These are phyloP conservation scores for Zootoca vivipara DNA, from an alignment of 2,113 vertebrate genomes.

Conservation along the genomic window DNA sequence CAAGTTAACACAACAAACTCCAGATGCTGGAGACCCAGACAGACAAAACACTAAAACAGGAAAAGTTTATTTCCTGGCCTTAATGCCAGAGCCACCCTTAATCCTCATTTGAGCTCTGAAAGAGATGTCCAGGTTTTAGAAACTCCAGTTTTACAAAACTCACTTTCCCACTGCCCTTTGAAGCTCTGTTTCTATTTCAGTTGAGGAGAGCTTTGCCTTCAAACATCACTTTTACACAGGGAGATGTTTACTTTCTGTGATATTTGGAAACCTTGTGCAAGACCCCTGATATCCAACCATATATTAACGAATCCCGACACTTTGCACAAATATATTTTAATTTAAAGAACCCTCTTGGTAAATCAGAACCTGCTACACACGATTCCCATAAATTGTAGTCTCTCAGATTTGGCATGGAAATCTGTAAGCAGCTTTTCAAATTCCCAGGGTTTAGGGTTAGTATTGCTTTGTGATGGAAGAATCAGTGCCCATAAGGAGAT, in stretches of 20 bases:
- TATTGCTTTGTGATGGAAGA: background rate
- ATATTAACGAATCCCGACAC: background rate
- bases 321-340: background rate
- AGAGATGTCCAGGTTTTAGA: background rate
- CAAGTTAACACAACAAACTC: background rate
- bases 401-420: slow-evolving; percentile 8
- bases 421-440: background rate
- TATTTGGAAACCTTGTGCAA: slow-evolving; percentile 11
- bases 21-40: background rate
- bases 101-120: slow-evolving; percentile 12
- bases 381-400: background rate
- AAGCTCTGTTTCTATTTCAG: background rate
- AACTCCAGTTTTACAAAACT: background rate
- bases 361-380: background rate
- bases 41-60: slow-evolving; percentile 5
- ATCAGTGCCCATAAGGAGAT: background rate
- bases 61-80: background rate
- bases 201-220: background rate
- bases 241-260: background rate
- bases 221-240: background rate
- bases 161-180: background rate
- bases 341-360: background rate
- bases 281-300: background rate
- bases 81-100: slow-evolving; percentile 10
- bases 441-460: background rate